Base-by-base conservation (phyloP, 2,888 invertebrate genomes). In the Parascotia fuliginaria region DNA sequence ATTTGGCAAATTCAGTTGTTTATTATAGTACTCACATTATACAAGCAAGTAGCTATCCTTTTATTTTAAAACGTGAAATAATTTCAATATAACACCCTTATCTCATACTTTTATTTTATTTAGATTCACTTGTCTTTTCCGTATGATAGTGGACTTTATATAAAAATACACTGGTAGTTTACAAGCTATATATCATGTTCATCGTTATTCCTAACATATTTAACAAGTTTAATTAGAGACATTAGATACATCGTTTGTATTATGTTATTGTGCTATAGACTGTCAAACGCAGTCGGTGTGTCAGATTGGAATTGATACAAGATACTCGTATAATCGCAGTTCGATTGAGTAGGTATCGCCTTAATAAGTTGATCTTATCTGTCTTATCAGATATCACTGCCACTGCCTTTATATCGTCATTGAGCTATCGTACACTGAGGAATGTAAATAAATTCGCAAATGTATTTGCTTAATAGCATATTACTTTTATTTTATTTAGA, bases 1-100 rank as follows among this genome's bases (percentile, higher is more conserved):
- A 83, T 83, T 83, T 80, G 69, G 70, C 70, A 79, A 80, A 81
- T 83, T 77, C 71, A 68, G 73, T 79, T 81, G 70, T 73, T 61
- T 73, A 74, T 77, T 39, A 70, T 77, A 76, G 72, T 66, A 60
- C 71, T 74, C 57, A 52, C 70, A 53, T 63, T 67, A 54, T 64
- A 66, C 59, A 70, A 62, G 53, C 45, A 50, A 44, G 36, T 40
- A 66, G 38, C 37, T 57, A 62, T 51, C 37, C 44, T 32, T 37
- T 43, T 39, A 4, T 2, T 5, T 19, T 49, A 44, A 34, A 33
- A 43, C 11, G 5, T 32, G 16, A 45, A 64, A 55, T 41, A 47
- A 55, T 38, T 43, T 54, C 31, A 50, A 29, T 37, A 47, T 51
- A 44, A 39, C 28, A 33, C 41, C 46, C 39, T 22, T 54, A 13